These are phyloP conservation scores for Pollachius pollachius DNA, from an alignment of 2,113 vertebrate genomes.

Conservation along the genomic window DNA sequence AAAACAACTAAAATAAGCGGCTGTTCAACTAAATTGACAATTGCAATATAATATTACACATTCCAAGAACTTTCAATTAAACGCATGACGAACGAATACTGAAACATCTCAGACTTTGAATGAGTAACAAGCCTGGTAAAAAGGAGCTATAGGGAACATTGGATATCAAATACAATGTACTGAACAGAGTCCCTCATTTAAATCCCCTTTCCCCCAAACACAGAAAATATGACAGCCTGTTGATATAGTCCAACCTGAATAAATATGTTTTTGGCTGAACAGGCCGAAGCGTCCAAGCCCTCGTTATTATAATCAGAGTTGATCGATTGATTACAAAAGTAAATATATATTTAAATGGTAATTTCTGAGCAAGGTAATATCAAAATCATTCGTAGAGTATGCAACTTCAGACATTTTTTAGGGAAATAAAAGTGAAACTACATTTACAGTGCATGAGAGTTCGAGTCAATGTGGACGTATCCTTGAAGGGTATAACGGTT, in stretches of 20 bases:
- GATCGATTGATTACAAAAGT: constrained; percentile 34
- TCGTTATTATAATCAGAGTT: constrained; percentile 30
- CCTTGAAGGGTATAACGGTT: no score
- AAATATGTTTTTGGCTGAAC: constrained; percentile 45
- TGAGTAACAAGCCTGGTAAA: background rate
- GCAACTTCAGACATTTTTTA: constrained; percentile 28
- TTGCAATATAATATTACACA: no score
- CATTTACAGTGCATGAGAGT: background rate
- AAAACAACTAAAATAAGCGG: no score
- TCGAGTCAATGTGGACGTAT: no score
- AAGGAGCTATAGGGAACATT: constrained; percentile 9
- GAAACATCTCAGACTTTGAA: background rate
- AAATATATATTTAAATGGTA: constrained; percentile 27
- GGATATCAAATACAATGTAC: constrained; percentile 45
- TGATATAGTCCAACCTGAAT: constrained; percentile 44
- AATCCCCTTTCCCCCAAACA: constrained; percentile 51
- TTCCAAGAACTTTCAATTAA: no score
- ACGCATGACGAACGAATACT: no score
- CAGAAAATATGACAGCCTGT: constrained; percentile 21
- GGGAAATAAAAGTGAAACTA: no score
- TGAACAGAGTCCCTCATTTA: constrained; percentile 56
- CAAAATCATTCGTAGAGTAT: constrained; percentile 16
- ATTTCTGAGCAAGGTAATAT: constrained; percentile 29
- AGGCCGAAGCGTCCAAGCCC: constrained; percentile 16
- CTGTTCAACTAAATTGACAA: no score